Conservation (phyloP, 2,113 vertebrate species). For the Corythaixoides concolor region DNA sequence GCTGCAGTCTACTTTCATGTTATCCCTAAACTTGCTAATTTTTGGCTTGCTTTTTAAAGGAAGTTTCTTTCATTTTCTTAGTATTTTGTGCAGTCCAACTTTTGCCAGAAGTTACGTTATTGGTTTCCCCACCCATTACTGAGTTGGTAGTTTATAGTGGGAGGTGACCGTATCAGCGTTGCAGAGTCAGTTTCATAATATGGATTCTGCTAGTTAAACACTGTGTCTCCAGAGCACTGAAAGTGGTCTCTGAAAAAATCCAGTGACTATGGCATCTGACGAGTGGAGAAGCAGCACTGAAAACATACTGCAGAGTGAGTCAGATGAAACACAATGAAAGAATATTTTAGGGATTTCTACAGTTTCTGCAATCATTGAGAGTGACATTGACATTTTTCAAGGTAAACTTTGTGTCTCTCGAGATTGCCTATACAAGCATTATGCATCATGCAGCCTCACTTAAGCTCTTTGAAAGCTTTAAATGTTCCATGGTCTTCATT, state of each 20-base stretch:
- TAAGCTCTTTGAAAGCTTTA: not conserved
- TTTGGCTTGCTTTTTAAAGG: not conserved
- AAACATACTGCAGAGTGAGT: conserved; percentile 1
- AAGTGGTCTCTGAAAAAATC: not conserved
- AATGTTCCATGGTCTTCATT: not conserved
- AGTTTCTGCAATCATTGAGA: not conserved
- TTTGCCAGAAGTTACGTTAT: not conserved
- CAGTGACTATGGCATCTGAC: not conserved
- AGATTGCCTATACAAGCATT: not conserved
- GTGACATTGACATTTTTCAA: conserved; percentile 8
- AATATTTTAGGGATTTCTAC: not conserved
- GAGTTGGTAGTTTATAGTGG: not conserved
- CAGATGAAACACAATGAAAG: not conserved
- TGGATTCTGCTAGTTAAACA: not conserved
- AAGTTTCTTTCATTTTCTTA: not conserved
- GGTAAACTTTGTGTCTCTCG: not conserved
- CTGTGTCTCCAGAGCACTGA: not conserved
- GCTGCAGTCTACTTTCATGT: not conserved
- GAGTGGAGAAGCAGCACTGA: not conserved
- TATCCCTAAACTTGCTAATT: not conserved
- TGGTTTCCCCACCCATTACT: not conserved
- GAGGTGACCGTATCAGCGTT: not conserved
- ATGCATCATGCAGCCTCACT: not conserved
- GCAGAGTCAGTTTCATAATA: not conserved
- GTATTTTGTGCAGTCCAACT: not conserved